Evolutionary conservation across 1,140 invertebrate genomes (phyloP).

Genomic region (Drosophila truncata): DNA sequence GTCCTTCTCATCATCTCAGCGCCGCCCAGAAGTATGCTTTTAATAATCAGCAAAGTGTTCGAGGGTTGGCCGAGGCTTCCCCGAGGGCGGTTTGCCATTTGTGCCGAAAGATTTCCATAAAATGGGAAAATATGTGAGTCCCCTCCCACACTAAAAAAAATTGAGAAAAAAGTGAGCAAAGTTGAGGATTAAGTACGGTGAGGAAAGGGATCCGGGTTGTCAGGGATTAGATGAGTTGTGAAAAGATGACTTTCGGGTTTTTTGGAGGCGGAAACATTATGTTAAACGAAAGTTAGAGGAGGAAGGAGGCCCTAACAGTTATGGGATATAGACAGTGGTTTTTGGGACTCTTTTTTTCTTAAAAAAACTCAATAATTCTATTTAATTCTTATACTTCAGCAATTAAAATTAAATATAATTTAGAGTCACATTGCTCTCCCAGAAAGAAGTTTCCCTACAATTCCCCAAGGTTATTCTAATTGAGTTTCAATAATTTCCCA

Average conservation of each 20-base stretch:
- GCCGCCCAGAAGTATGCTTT: conserved; percentile 70
- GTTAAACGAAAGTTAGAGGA: not conserved
- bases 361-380: no score
- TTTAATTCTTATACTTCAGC: not conserved
- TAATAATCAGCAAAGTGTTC: conserved; percentile 79
- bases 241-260: conserved; percentile 32
- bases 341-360: not conserved
- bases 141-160: conserved; percentile 18
- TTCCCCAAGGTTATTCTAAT: conserved; percentile 5
- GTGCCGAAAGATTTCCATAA: conserved; percentile 56
- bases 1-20: conserved; percentile 49
- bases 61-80: conserved; percentile 22
- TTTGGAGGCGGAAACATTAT: not conserved
- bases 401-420: not conserved
- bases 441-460: no score
- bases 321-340: not conserved
- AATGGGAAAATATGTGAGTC: conserved; percentile 46
- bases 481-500: conserved; percentile 24
- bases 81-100: conserved; percentile 24
- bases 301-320: not conserved
- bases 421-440: not conserved
- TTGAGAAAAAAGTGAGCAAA: conserved; percentile 50
- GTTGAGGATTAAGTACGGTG: conserved; percentile 29
- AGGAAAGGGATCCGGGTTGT: conserved; percentile 8
- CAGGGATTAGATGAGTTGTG: conserved; percentile 25